Conservation (phyloP, 2,113 vertebrate species). For the Nansenia antarctica region DNA sequence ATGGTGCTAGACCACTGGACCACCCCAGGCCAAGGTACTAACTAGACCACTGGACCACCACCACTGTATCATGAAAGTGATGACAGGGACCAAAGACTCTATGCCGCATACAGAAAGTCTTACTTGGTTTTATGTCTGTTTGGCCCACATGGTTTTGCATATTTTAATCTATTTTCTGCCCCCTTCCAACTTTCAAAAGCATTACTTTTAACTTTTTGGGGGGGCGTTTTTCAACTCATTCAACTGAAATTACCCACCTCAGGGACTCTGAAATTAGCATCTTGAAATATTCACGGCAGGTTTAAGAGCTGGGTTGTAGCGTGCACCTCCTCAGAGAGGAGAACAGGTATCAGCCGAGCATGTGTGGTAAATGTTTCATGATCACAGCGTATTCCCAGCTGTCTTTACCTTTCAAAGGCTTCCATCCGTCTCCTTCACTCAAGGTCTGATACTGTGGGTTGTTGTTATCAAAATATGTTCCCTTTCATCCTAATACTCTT, state of each 20-base stretch:
- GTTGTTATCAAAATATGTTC: slow-evolving; percentile 14
- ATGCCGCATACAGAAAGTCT: background rate
- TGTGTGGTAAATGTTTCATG: slow-evolving; percentile 54
- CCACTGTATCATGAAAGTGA: background rate
- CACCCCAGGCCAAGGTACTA: no score
- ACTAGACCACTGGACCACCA: no score
- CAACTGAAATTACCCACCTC: slow-evolving; percentile 56
- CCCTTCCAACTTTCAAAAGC: slow-evolving; percentile 29
- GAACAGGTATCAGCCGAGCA: slow-evolving; percentile 49
- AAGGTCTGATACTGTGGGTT: slow-evolving; percentile 8
- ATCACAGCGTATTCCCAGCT: slow-evolving; percentile 25
- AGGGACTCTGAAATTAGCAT: slow-evolving; percentile 62
- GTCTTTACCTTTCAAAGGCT: slow-evolving; percentile 17
- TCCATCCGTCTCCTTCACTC: slow-evolving; percentile 10
- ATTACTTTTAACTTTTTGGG: slow-evolving; percentile 33
- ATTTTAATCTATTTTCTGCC: slow-evolving; percentile 43
- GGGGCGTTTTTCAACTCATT: slow-evolving; percentile 14
- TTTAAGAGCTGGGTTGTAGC: slow-evolving; percentile 45
- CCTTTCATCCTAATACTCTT: background rate
- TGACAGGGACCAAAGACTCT: slow-evolving; percentile 9
- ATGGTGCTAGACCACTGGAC: no score
- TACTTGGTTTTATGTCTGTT: slow-evolving; percentile 1
- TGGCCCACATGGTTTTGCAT: slow-evolving; percentile 24
- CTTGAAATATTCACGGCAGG: slow-evolving; percentile 66
- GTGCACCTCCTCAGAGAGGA: slow-evolving; percentile 35